These are phyloP conservation scores for Nemotelus nigrinus DNA, from an alignment of 2,888 invertebrate species.

Conservation along the genomic window DNA sequence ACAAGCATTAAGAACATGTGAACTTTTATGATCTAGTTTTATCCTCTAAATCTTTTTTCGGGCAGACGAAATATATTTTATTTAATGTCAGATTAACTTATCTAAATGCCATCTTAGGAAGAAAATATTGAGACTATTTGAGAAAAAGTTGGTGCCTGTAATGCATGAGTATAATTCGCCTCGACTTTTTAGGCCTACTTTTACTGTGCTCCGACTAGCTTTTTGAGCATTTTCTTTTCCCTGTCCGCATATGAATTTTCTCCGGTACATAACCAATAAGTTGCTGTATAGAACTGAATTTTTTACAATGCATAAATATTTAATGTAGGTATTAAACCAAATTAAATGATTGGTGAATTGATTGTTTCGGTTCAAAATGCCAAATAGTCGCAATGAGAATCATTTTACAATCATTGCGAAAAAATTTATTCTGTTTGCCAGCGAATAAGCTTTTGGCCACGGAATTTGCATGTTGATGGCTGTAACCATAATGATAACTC, in stretches of 20 bases:
- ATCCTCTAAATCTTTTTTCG: slow-evolving; percentile 33
- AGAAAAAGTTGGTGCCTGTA: background rate
- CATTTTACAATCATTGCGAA: too few species aligned
- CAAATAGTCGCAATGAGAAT: too few species aligned
- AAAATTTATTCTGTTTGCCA: too few species aligned
- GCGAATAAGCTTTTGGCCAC: too few species aligned
- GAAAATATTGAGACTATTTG: slow-evolving; percentile 31
- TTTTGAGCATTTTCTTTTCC: background rate
- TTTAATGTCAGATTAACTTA: slow-evolving; percentile 49
- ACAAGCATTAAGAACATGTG: slow-evolving; percentile 44
- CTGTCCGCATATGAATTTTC: background rate
- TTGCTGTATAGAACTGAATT: too few species aligned
- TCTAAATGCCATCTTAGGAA: slow-evolving; percentile 40
- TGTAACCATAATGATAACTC: too few species aligned
- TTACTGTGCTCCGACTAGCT: background rate
- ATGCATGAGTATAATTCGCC: slow-evolving; percentile 24
- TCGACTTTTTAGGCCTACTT: background rate
- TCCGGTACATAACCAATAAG: too few species aligned
- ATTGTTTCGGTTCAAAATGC: too few species aligned
- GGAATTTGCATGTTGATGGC: too few species aligned
- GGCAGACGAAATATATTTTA: slow-evolving; percentile 47
- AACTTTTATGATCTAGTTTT: slow-evolving; percentile 45
- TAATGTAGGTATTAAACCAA: too few species aligned
- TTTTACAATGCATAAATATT: too few species aligned
- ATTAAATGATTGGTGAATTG: too few species aligned